phyloP scores from a whole-genome alignment of 1,140 invertebrate genomes.

The Plutomurus gul region DNA sequence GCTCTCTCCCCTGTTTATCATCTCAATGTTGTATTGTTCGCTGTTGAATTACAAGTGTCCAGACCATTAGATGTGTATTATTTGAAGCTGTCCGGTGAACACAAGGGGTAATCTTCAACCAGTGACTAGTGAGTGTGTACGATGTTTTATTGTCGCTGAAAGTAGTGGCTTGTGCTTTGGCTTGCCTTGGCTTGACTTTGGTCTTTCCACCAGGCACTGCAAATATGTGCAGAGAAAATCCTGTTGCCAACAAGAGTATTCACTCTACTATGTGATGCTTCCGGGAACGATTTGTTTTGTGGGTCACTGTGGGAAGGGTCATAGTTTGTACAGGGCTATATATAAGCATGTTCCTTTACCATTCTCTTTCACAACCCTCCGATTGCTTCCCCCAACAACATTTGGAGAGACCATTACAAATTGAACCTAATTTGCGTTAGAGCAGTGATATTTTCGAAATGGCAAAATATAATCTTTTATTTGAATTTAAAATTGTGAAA shows the following conservation, averaged over 20 bases:
- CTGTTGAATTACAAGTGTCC: no score
- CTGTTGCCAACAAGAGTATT: slow-evolving; percentile 8
- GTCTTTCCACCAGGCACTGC: no score
- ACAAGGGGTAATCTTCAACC: no score
- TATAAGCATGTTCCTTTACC: slow-evolving; percentile 37
- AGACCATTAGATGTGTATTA: no score
- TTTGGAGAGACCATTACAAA: neutral
- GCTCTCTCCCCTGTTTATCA: no score
- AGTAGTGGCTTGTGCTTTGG: no score
- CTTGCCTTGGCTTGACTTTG: no score
- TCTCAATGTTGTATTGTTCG: no score
- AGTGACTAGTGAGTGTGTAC: no score
- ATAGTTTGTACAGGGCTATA: slow-evolving; percentile 34
- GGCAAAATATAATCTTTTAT: neutral
- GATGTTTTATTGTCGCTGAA: no score
- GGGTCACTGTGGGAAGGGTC: slow-evolving; percentile 45
- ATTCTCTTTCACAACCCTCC: slow-evolving; percentile 1
- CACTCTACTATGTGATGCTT: slow-evolving; percentile 26
- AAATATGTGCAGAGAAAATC: neutral
- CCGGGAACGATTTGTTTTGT: slow-evolving; percentile 46
- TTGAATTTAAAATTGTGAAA: neutral
- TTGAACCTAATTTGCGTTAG: neutral
- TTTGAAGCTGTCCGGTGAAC: no score
- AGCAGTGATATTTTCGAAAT: neutral
- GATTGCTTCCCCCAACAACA: neutral